Evolutionary conservation across 2,113 vertebrate genomes (phyloP).

Genomic region (Micronisus gabar): DNA sequence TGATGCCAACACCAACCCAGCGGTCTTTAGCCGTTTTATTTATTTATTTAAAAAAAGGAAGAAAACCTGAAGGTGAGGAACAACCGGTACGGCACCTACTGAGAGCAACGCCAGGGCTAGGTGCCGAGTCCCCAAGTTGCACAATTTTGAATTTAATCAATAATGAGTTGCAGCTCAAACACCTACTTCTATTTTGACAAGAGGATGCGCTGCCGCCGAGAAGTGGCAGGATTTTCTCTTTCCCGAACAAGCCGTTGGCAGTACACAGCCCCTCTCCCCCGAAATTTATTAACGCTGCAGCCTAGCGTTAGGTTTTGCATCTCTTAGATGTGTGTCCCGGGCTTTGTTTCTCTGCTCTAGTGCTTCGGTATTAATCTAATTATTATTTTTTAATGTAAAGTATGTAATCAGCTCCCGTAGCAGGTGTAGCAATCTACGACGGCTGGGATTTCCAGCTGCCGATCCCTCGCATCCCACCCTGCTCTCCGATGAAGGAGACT

Average conservation of each 20-base stretch:
- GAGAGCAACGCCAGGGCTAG: neutral
- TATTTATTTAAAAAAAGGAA: too few relatives aligned
- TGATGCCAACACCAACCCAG: neutral
- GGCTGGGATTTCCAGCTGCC: neutral
- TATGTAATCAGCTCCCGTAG: neutral
- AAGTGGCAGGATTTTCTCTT: neutral
- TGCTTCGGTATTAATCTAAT: neutral
- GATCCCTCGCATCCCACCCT: neutral
- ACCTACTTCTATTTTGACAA: neutral
- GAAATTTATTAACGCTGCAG: neutral
- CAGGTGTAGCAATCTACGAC: accelerated
- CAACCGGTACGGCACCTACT: neutral
- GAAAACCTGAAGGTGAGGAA: neutral
- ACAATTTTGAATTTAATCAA: neutral
- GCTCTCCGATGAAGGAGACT: neutral
- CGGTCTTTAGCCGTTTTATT: neutral
- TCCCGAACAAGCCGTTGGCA: neutral
- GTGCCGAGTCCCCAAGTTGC: neutral
- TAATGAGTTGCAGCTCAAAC: neutral
- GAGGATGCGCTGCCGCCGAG: neutral
- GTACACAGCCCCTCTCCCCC: neutral
- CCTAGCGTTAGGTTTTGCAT: neutral
- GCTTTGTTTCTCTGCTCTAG: neutral
- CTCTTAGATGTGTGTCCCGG: too few relatives aligned
- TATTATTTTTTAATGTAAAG: neutral